Evolutionary conservation across 1,140 invertebrate species (phyloP).

Genomic region (Zaprionus taronus): DNA sequence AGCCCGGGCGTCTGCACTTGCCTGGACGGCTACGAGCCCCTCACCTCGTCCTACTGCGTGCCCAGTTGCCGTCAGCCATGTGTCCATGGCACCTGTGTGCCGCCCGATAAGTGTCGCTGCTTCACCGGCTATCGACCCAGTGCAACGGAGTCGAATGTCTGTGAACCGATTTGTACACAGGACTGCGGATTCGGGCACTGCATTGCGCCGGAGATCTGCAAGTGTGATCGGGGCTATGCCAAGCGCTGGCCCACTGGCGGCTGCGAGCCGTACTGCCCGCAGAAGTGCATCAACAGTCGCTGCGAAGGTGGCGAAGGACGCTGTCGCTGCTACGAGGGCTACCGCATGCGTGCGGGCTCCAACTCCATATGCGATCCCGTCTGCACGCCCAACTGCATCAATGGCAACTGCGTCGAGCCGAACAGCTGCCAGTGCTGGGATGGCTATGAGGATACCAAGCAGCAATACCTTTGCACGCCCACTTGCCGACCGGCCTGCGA

Average conservation of each 20-base stretch:
- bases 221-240: conserved; percentile 69
- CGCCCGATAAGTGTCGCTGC: conserved; percentile 74
- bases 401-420: conserved; percentile 86
- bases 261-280: conserved; percentile 84
- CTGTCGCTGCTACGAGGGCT: conserved; percentile 80
- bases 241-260: conserved; percentile 68
- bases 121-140: conserved; percentile 68
- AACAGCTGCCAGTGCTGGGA: conserved; percentile 68
- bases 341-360: conserved; percentile 52
- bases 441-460: conserved; percentile 74
- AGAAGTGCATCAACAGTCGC: conserved; percentile 74
- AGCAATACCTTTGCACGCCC: conserved; percentile 62
- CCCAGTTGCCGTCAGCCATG: conserved; percentile 84
- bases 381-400: conserved; percentile 83
- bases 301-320: conserved; percentile 62
- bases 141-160: conserved; percentile 72
- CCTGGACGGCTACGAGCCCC: conserved; percentile 85
- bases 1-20: conserved; percentile 86
- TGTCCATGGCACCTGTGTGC: conserved; percentile 71
- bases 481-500: conserved; percentile 84
- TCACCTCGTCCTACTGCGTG: conserved; percentile 78
- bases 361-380: conserved; percentile 84
- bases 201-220: conserved; percentile 72
- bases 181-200: conserved; percentile 66
- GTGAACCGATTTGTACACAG: conserved; percentile 73